A percentile compares a stretch with the other conserved stretches of the same genome.
These are phyloP conservation scores for Spilogale gracilis DNA, from an alignment of 2,113 vertebrate genomes.

Conservation along the genomic window DNA sequence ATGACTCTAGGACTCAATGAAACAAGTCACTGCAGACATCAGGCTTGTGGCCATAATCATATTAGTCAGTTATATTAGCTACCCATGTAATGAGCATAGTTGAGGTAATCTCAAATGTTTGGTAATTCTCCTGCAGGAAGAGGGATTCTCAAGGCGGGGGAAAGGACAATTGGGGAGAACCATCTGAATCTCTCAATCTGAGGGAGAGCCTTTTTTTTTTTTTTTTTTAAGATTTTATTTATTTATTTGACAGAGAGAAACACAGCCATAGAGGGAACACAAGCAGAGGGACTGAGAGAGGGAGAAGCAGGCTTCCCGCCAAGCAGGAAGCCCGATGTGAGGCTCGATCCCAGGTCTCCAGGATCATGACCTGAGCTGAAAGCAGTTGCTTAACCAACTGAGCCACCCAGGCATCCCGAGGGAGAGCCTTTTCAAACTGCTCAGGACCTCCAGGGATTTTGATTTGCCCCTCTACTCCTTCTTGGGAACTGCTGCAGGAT, in stretches of 20 bases:
- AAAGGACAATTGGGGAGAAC: not conserved
- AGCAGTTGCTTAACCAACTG: too few relatives aligned
- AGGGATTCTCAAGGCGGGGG: not conserved
- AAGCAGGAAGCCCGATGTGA: too few relatives aligned
- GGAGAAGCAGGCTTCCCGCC: too few relatives aligned
- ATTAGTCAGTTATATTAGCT: not conserved
- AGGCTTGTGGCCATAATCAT: not conserved
- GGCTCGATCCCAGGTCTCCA: too few relatives aligned
- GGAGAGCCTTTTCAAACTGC: not conserved
- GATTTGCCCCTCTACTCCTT: not conserved
- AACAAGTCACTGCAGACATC: not conserved
- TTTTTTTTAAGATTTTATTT: too few relatives aligned
- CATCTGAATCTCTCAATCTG: not conserved
- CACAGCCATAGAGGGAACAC: too few relatives aligned
- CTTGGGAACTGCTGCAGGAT: not conserved
- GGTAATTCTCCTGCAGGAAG: not conserved
- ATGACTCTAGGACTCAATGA: not conserved
- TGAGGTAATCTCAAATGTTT: not conserved
- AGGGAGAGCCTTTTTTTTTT: not conserved
- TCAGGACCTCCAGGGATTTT: not conserved
- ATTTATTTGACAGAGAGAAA: too few relatives aligned
- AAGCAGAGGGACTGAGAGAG: too few relatives aligned
- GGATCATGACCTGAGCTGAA: too few relatives aligned
- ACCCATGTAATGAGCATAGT: not conserved
- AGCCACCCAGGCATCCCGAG: too few relatives aligned